Base-by-base conservation (phyloP, 2,888 invertebrate genomes). In the Neoitamus cyanurus region DNA sequence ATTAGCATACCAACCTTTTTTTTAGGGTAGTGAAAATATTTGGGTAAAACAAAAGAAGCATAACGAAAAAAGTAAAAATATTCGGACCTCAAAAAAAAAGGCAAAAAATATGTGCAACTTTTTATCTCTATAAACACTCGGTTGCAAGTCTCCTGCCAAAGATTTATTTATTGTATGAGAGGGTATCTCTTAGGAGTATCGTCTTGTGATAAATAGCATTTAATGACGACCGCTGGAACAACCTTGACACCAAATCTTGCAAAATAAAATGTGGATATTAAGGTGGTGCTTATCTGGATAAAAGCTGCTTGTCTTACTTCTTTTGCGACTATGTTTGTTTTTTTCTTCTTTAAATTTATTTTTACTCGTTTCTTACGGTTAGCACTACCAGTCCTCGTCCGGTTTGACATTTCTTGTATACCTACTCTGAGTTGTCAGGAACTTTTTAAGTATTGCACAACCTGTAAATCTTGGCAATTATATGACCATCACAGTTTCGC, bases 211-310 rank as follows among this genome's bases (percentile, higher is more conserved):
- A 58, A 58, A 78, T 78, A 78, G 78, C 78, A 78, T 58, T 78
- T 78, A 78, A 15, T 78, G 48, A 48, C 58, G 78, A 58, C 15
- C 30, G 78, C 31, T 58, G 15, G 31, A 78, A 48, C 31, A 48
- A 28, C 78, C 78, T 78, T 78, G 78, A 78, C 78, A 78, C 78
- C 78, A 48, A 78, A 78, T 31, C 48, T 58, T 78, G 31, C 48
- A 58, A 78, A 58, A 58, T 78, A 78, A 78, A 48, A 78, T 58
- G 34, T 78, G 30, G 48, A 78, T 48, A 25, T 78, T 78, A 73
- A 73, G 36, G 11, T 37, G 73, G 25, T 73, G 73, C 36, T 36
- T 34, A 36, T 73, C 72, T 31, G 34, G 13, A 7, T n/a, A 37
- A 37, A 73, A 30, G 72, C 31, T 36, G 73, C 73, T n/a, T 34